These are phyloP conservation scores for human DNA, from an alignment of 2,113 vertebrate genomes.

Conservation along the genomic window GRCh38 chr2:41203001-41203500, in stretches of 20 bases:
- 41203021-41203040: not conserved
- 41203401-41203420: not conserved
- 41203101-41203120: not conserved
- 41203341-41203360: not conserved
- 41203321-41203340: not conserved
- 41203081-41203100: not conserved
- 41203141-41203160: not conserved
- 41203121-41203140: not conserved
- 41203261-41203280: not conserved
- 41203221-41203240: not conserved
- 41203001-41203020: not conserved
- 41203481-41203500: not conserved
- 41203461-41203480: not conserved
- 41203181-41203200: not conserved
- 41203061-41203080: not conserved
- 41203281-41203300: not conserved
- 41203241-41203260: not conserved
- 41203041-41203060: not conserved
- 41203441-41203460: not conserved
- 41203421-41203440: not conserved
- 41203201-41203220: not conserved
- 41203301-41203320: not conserved
- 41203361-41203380: not conserved
- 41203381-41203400: not conserved
- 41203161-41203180: not conserved